Conservation (phyloP, 2,888 invertebrate genomes). For the Leptinotarsa haldemani region DNA sequence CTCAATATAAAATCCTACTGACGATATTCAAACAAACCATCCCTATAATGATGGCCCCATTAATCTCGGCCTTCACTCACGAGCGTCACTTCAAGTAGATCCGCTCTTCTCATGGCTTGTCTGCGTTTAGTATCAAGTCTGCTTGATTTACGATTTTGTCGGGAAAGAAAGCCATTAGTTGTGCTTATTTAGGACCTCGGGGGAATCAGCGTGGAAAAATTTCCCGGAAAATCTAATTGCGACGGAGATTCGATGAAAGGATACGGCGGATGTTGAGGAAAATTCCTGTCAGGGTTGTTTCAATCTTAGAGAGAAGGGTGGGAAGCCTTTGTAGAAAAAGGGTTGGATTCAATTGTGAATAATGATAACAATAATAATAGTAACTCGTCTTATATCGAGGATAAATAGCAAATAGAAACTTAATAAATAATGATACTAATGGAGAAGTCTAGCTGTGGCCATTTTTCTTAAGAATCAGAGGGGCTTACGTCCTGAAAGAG, state of each 20-base stretch:
- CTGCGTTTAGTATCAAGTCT: conserved; percentile 23
- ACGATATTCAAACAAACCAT: neutral
- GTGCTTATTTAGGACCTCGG: conserved; percentile 22
- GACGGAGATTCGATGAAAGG: neutral
- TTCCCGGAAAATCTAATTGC: conserved; percentile 14
- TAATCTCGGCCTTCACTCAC: conserved; percentile 2
- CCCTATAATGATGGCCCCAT: neutral
- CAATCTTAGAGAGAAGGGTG: neutral
- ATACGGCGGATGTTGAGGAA: conserved; percentile 11
- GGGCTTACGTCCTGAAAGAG: no score
- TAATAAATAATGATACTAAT: no score
- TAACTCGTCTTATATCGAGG: no score
- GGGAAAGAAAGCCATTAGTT: conserved; percentile 22
- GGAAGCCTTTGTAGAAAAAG: no score
- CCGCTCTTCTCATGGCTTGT: conserved; percentile 6
- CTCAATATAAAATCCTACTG: no score
- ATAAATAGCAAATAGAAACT: no score
- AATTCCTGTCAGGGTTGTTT: neutral
- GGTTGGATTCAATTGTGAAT: no score
- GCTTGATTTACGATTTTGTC: conserved; percentile 32
- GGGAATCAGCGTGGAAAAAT: conserved; percentile 5
- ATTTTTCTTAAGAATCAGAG: no score
- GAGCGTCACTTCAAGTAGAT: conserved; percentile 22
- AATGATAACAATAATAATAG: no score
- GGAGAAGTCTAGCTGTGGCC: no score